Conservation (phyloP, 2,888 invertebrate genomes). For the Polymixis flavicincta region DNA sequence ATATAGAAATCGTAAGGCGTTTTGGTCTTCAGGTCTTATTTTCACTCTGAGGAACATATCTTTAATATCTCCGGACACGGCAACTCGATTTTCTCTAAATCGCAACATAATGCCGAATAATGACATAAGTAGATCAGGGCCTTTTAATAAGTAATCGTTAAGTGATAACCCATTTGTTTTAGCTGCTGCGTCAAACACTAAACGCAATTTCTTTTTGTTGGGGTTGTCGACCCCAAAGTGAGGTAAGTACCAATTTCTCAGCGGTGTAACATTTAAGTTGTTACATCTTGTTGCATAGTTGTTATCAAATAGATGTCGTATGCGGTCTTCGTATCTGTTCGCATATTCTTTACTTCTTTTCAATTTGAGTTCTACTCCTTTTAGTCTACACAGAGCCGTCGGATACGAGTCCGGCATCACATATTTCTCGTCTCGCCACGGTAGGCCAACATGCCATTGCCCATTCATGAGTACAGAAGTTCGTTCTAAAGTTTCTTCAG, state of each 20-base stretch:
- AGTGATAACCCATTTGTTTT: neutral
- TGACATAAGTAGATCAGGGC: neutral
- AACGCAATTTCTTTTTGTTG: neutral
- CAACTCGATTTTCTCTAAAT: conserved; percentile 3
- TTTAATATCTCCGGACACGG: neutral
- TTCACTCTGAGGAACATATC: too few relatives aligned
- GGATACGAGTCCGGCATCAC: neutral
- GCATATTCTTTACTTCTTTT: neutral
- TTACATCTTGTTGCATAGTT: too few relatives aligned
- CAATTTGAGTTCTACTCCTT: neutral
- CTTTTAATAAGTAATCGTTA: neutral
- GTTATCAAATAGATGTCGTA: neutral
- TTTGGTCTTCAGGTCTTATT: too few relatives aligned
- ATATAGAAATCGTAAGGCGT: neutral
- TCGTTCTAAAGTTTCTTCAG: neutral
- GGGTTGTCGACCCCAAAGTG: neutral
- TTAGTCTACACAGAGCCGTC: neutral
- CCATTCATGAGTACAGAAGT: neutral
- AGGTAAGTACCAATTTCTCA: neutral
- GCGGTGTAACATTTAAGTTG: neutral
- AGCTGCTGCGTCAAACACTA: neutral
- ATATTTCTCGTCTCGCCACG: neutral
- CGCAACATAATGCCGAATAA: neutral
- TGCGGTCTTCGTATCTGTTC: neutral
- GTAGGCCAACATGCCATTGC: neutral